Conservation (phyloP, 2,797 vertebrate genomes). For the Parambassis ranga region DNA sequence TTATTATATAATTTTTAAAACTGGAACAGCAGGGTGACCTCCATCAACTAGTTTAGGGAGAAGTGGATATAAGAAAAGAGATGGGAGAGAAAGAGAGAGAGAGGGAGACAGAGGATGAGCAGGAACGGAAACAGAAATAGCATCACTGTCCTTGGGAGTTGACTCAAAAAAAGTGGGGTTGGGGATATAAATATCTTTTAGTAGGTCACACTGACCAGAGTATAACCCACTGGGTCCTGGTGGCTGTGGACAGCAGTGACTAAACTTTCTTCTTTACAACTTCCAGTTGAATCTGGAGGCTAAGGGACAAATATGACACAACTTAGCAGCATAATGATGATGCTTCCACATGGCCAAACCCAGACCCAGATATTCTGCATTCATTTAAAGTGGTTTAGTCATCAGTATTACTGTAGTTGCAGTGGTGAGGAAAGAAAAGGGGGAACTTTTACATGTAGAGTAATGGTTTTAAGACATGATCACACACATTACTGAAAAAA, state of each 20-base stretch:
- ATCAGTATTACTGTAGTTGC: neutral
- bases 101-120: conserved; percentile 57
- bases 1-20: conserved; percentile 72
- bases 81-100: conserved; percentile 51
- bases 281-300: neutral
- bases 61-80: conserved; percentile 57
- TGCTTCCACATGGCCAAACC: neutral
- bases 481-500: too few relatives aligned
- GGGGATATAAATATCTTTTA: conserved; percentile 78
- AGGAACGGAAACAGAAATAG: conserved; percentile 72
- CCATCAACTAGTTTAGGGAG: conserved; percentile 74
- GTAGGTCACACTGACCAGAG: conserved; percentile 70
- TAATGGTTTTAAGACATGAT: neutral
- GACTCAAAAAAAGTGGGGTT: conserved; percentile 53
- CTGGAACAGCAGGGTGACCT: conserved; percentile 78
- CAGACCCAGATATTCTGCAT: neutral
- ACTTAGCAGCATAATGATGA: neutral
- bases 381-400: neutral
- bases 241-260: conserved; percentile 16
- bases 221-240: conserved; percentile 31
- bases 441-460: neutral
- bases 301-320: conserved; percentile 3
- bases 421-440: neutral
- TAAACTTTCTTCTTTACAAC: conserved; percentile 35
- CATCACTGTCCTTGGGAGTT: conserved; percentile 67